phyloP scores from a whole-genome alignment of 2,113 vertebrate species.

The Phylloscopus trochiloides region DNA sequence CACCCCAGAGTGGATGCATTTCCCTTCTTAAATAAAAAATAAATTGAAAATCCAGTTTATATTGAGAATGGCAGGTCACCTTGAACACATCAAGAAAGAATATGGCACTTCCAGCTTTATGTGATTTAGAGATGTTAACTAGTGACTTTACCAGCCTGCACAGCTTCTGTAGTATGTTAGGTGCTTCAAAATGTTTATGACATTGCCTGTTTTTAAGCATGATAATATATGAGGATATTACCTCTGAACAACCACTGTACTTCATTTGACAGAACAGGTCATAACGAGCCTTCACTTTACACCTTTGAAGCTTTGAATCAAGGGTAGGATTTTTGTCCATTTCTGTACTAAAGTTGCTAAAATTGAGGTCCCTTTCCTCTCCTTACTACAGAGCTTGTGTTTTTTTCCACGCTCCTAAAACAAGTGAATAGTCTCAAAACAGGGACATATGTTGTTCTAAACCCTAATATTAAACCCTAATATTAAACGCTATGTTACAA shows the following conservation, averaged over 20 bases:
- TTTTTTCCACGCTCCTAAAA: neutral
- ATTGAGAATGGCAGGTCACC: neutral
- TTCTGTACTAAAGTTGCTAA: neutral
- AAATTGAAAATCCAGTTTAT: neutral
- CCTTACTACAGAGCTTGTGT: neutral
- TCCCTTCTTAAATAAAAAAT: neutral
- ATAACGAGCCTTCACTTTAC: slow-evolving; percentile 13
- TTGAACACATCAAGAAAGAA: neutral
- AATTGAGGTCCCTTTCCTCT: neutral
- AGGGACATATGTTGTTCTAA: neutral
- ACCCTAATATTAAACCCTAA: neutral
- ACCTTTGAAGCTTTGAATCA: slow-evolving; percentile 28
- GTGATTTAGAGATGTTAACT: slow-evolving; percentile 29
- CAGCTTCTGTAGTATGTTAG: neutral
- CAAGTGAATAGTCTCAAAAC: neutral
- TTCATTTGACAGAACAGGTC: slow-evolving; percentile 41
- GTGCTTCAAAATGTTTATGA: slow-evolving; percentile 40
- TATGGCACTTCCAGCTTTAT: neutral
- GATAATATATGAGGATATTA: slow-evolving; percentile 33
- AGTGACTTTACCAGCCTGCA: neutral
- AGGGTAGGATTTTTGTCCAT: neutral
- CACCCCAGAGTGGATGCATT: neutral
- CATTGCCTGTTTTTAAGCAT: slow-evolving; percentile 25
- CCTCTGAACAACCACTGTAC: neutral
- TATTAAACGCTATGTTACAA: neutral